Evolutionary conservation across 2,888 invertebrate species (phyloP).

Genomic region (Electrophaes corylata): DNA sequence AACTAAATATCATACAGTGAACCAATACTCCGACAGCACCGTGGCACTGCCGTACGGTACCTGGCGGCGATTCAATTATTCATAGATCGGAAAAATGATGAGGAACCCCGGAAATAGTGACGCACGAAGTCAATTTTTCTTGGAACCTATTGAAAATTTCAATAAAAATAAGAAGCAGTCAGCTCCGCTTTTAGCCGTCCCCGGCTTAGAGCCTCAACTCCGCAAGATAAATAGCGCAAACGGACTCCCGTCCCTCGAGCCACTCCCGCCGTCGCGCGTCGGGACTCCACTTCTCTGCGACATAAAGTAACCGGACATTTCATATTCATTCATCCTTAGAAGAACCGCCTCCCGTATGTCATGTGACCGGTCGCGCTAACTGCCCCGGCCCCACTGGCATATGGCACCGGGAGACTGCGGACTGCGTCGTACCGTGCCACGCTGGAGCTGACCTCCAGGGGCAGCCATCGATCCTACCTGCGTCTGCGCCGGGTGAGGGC

Average conservation of each 20-base stretch:
- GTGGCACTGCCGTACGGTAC: background rate
- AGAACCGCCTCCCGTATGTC: constrained; percentile 6
- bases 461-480: too few species aligned
- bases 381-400: too few species aligned
- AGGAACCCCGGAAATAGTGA: background rate
- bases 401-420: too few species aligned
- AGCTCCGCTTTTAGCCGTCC: constrained; percentile 1
- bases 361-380: background rate
- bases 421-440: too few species aligned
- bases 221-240: constrained; percentile 14
- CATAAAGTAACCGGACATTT: constrained; percentile 13
- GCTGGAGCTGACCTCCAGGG: too few species aligned
- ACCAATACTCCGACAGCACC: background rate
- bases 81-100: background rate
- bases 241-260: background rate
- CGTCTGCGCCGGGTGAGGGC: too few species aligned
- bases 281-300: constrained; percentile 1
- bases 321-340: constrained; percentile 11
- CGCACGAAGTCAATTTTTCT: background rate
- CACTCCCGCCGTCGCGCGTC: background rate
- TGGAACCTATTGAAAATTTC: background rate
- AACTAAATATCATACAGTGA: constrained; percentile 27
- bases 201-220: constrained; percentile 13
- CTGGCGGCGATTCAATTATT: constrained; percentile 9
- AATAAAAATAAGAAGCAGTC: constrained; percentile 1